phyloP scores from a whole-genome alignment of 2,797 vertebrate species.

The Sebastes itinus region DNA sequence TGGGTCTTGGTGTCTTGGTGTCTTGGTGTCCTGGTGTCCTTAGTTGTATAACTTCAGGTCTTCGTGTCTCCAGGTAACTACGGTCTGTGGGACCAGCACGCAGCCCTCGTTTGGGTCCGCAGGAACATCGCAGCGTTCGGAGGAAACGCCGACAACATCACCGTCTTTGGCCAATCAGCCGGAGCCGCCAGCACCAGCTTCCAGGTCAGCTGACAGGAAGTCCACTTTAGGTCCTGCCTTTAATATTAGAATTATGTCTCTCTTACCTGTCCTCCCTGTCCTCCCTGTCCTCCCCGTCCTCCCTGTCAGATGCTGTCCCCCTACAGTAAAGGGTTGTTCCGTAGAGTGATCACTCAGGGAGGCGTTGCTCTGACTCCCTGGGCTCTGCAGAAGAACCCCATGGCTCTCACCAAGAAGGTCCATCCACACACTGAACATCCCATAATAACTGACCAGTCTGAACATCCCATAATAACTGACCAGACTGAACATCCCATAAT shows the following conservation, averaged over 20 bases:
- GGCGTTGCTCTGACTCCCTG: constrained; percentile 84
- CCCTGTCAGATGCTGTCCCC: constrained; percentile 83
- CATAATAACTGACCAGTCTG: no score
- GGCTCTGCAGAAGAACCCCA: constrained; percentile 85
- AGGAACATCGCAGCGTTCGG: constrained; percentile 90
- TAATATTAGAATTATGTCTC: neutral
- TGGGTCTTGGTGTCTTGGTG: no score
- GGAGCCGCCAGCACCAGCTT: constrained; percentile 86
- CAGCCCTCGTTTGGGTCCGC: constrained; percentile 91
- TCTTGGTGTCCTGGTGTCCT: no score
- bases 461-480: no score
- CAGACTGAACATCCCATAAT: no score
- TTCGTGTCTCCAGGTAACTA: constrained; percentile 84
- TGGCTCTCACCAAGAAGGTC: constrained; percentile 84
- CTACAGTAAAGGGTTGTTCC: constrained; percentile 87
- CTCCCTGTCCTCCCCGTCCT: neutral
- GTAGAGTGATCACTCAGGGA: constrained; percentile 87
- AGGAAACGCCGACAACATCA: constrained; percentile 88
- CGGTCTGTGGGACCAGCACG: constrained; percentile 91
- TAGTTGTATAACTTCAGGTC: no score
- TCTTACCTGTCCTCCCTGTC: neutral
- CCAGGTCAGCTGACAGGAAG: constrained; percentile 79
- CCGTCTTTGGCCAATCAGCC: constrained; percentile 91
- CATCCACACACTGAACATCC: neutral
- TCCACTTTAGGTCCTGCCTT: no score